Base-by-base conservation (phyloP, 2,797 vertebrate genomes). In the Myoxocephalus aenaeus region DNA sequence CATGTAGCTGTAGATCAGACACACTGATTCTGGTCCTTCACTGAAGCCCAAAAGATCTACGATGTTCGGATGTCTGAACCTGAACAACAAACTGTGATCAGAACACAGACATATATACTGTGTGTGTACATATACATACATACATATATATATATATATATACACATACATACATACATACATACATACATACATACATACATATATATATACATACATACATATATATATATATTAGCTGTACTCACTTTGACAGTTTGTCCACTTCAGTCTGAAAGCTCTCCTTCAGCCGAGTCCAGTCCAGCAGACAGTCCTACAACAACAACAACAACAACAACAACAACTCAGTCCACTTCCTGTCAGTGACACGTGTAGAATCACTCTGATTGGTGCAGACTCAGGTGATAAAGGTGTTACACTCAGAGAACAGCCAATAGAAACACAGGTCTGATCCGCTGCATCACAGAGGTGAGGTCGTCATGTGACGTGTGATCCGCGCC, bases 21-120 rank as follows among this genome's bases (percentile, higher is more conserved):
- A 98, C 83, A 96, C 92, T 1, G 87, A 81, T 14, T 93, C 96
- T 13, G 80, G 88, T 82, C 95, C 93, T 3, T 96, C 91, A 79
- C 96, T 95, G 92, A 95, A 96, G 1, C 97, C 97, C 20, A 96
- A 92, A 72, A 98, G 93, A n/a, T 97, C 96, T 65, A 97, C 90
- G 0, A 98, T 96, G 86, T 98, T 97, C 0, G 95, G 96, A 77
- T 98, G 97, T 85, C 96, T 94, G 86, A 96, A 97, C 90, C 97
- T 98, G 80, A 27, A 64, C 34, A 59, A 13, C 18, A 59, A 36
- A 11, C 17, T 34, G n/a, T n/a, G 15, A 58, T 32, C 17, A 58
- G 2, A 10, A 51, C 22, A 25, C 46, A 46, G 42, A 40, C 42
- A 44, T 6, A n/a, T 51, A 34, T 34, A 34, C 34, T 8, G 17